A percentile compares a stretch with the other conserved stretches of the same genome.
Evolutionary conservation across 2,113 vertebrate species (phyloP).

Genomic region (Morone chrysops): DNA sequence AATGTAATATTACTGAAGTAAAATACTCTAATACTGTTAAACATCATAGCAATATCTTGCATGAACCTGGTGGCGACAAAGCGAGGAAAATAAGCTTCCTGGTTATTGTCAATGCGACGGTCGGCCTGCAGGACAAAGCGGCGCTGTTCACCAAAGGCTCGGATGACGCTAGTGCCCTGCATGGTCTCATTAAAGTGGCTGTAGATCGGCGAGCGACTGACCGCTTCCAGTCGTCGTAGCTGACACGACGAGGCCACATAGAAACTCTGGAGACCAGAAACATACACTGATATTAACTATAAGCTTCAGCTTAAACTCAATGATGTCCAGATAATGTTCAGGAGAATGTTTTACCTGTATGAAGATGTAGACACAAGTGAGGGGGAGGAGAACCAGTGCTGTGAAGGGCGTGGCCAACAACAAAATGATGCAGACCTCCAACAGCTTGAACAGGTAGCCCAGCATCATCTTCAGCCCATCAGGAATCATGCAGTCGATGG

Average conservation of each 20-base stretch:
- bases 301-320: background rate
- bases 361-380: conserved; percentile 84
- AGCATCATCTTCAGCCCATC: conserved; percentile 89
- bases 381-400: conserved; percentile 82
- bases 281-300: background rate
- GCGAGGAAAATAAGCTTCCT: conserved; percentile 86
- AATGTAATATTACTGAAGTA: background rate
- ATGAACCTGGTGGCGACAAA: conserved; percentile 83
- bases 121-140: conserved; percentile 83
- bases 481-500: conserved; percentile 89
- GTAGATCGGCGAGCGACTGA: conserved; percentile 88
- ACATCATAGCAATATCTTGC: background rate
- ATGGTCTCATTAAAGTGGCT: conserved; percentile 89
- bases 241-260: conserved; percentile 89
- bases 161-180: conserved; percentile 86
- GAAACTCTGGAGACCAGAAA: conserved; percentile 80
- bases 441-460: conserved; percentile 86
- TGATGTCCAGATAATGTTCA: background rate
- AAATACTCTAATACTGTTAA: background rate
- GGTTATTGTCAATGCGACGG: conserved; percentile 83
- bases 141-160: conserved; percentile 85
- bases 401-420: conserved; percentile 86
- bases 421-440: conserved; percentile 89
- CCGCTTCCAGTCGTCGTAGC: conserved; percentile 87
- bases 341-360: conserved; percentile 84